These are phyloP conservation scores for Halcyon leucocephala DNA, from an alignment of 2,797 vertebrate genomes.

Conservation along the genomic window DNA sequence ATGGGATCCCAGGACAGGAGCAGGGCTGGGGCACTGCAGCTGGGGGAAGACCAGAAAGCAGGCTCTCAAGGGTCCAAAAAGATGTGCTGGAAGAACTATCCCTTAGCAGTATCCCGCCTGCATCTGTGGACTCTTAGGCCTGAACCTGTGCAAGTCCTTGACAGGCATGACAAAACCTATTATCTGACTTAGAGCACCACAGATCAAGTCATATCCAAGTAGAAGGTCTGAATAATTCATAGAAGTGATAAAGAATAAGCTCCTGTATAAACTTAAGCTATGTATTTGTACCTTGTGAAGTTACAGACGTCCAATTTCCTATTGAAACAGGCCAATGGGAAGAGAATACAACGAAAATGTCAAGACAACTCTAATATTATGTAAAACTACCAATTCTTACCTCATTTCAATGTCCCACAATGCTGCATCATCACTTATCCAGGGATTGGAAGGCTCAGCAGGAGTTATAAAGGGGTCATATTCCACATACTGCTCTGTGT, in stretches of 20 bases:
- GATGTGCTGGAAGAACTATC: neutral
- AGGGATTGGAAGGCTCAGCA: conserved; percentile 92
- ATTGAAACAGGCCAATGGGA: neutral
- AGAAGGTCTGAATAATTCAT: neutral
- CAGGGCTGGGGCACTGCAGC: neutral
- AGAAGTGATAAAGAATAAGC: neutral
- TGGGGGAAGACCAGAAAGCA: neutral
- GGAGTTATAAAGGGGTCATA: conserved; percentile 91
- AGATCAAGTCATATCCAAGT: neutral
- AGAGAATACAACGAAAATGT: neutral
- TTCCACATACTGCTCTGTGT: conserved; percentile 93
- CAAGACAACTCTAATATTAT: neutral
- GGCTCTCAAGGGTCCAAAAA: neutral
- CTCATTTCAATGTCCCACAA: conserved; percentile 94
- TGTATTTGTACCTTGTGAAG: neutral
- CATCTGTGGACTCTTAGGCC: neutral
- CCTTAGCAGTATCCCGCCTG: neutral
- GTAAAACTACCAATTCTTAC: conserved; percentile 73
- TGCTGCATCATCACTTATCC: conserved; percentile 89
- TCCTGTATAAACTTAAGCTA: neutral
- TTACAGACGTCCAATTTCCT: neutral
- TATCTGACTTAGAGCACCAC: neutral
- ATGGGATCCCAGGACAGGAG: neutral
- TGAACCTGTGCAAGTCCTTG: neutral
- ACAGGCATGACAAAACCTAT: neutral